phyloP scores from a whole-genome alignment of 2,797 vertebrate species.

The Ibycter americanus region DNA sequence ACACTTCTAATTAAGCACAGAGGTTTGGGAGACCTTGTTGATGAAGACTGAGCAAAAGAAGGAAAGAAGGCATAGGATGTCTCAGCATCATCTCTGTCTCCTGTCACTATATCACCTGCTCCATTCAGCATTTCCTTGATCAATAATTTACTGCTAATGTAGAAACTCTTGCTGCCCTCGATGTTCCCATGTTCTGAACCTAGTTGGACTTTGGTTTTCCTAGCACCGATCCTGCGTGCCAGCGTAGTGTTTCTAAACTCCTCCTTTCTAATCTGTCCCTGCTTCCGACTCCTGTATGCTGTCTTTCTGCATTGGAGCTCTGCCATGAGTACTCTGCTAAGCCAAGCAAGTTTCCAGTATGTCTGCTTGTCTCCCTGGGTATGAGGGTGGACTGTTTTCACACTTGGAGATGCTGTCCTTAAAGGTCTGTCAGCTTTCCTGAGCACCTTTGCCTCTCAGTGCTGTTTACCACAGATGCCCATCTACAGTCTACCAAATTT shows the following conservation, averaged over 20 bases:
- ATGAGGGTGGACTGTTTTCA: not conserved
- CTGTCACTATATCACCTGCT: not conserved
- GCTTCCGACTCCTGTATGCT: not conserved
- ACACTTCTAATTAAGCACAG: not conserved
- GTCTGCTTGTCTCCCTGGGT: not conserved
- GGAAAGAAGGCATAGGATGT: not conserved
- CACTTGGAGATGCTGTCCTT: not conserved
- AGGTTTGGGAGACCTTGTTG: not conserved
- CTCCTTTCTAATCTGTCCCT: not conserved
- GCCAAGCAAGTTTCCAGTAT: not conserved
- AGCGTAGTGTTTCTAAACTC: not conserved
- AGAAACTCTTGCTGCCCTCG: not conserved
- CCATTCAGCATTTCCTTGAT: not conserved
- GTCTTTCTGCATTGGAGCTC: not conserved
- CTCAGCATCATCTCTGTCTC: not conserved
- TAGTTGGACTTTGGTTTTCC: not conserved
- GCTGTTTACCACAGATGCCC: not conserved
- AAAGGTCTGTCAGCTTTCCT: not conserved
- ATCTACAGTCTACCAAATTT: not conserved
- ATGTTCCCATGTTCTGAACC: not conserved
- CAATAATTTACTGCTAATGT: not conserved
- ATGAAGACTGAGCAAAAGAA: not conserved
- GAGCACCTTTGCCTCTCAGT: not conserved
- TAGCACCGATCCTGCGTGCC: not conserved
- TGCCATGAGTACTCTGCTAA: not conserved